Conservation (phyloP, 2,888 invertebrate species). For the Drosophila borborema region DNA sequence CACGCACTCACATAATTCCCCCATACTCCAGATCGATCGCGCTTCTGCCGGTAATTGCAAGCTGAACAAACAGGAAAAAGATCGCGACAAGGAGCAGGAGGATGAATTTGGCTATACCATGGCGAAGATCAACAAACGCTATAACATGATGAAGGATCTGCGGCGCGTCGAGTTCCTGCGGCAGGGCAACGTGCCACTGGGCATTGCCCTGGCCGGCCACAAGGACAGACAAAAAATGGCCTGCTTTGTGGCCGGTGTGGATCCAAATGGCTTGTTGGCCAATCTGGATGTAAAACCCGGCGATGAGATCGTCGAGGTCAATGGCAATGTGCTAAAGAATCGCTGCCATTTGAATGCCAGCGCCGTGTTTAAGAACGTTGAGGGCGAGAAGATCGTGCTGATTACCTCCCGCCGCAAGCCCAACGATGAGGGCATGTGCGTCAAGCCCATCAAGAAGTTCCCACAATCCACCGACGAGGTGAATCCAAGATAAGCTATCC, state of each 20-base stretch:
- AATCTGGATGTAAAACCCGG: conserved; percentile 93
- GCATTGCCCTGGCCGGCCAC: conserved; percentile 97
- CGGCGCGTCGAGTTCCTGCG: conserved; percentile 88
- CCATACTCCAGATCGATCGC: conserved; percentile 90
- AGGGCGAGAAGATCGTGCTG: conserved; percentile 93
- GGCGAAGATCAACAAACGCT: conserved; percentile 96
- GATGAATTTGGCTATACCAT: conserved; percentile 97
- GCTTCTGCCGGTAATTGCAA: conserved; percentile 95
- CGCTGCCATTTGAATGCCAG: conserved; percentile 98
- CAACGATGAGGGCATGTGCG: conserved; percentile 90
- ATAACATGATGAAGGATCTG: conserved; percentile 92
- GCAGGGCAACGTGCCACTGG: conserved; percentile 91
- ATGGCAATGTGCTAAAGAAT: conserved; percentile 96
- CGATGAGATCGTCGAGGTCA: conserved; percentile 98
- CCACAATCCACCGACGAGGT: conserved; percentile 94
- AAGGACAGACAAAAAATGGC: conserved; percentile 97
- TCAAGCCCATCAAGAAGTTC: conserved; percentile 94
- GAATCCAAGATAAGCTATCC: conserved; percentile 61
- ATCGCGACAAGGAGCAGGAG: conserved; percentile 93
- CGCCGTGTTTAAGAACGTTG: conserved; percentile 96
- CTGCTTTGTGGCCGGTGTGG: conserved; percentile 97
- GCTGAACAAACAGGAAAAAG: conserved; percentile 90
- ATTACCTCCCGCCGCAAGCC: conserved; percentile 86
- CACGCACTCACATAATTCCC: not conserved
- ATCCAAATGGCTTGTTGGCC: conserved; percentile 93